Conservation (phyloP, 1,140 invertebrate species). For the Drosophila funebris region DNA sequence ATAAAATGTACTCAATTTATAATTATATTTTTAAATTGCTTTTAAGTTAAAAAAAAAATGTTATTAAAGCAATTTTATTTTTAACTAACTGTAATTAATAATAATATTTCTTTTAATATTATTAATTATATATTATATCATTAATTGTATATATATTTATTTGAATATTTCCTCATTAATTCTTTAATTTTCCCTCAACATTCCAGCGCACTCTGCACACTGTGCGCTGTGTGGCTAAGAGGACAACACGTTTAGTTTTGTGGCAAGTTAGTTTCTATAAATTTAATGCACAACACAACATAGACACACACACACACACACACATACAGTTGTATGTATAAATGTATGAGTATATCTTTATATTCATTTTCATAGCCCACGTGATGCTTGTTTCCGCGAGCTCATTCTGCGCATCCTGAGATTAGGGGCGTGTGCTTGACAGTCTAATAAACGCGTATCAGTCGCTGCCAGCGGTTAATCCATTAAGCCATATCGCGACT, state of each 20-base stretch:
- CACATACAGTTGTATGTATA: background rate
- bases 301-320: background rate
- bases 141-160: no score
- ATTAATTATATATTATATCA: no score
- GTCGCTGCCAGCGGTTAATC: slow-evolving; percentile 73
- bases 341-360: background rate
- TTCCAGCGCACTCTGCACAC: background rate
- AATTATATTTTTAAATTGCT: no score
- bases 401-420: slow-evolving; percentile 39
- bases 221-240: slow-evolving; percentile 24
- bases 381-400: slow-evolving; percentile 31
- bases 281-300: background rate
- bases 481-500: slow-evolving; percentile 67
- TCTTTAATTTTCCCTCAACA: background rate
- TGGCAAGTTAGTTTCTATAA: slow-evolving; percentile 22
- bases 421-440: slow-evolving; percentile 72
- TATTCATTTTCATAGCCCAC: no score
- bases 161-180: no score
- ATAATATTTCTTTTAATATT: no score
- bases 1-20: no score
- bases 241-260: slow-evolving; percentile 18
- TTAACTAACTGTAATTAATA: no score
- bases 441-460: slow-evolving; percentile 81
- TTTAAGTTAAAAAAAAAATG: no score
- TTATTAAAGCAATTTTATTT: no score